Evolutionary conservation across 2,888 invertebrate species (phyloP), one percentile per base, ranked within the genome.

Genomic region (Agriopis marginaria): DNA sequence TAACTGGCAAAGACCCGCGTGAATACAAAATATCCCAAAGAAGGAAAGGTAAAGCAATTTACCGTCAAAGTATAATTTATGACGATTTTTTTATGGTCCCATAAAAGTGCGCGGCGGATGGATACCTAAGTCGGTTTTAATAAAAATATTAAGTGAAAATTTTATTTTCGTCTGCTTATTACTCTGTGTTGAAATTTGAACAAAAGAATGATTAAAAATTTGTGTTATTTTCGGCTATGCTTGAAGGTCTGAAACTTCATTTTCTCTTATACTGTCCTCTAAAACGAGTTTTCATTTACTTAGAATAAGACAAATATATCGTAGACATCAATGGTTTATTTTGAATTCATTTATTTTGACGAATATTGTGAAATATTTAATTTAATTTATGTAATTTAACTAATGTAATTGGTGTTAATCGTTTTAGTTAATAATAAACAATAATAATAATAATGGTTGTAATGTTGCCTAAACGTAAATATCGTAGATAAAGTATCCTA

Each of bases 61-160:
- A 76, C 74, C 78, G 79, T 81, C 79, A 78, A 80, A 81, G 79
- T 78, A 80, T 85, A 89, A 89, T 87, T 89, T 89, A 88, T 86
- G 77, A 74, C 82, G 68, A 85, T 85, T 87, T 75, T 75, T 89
- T 89, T 87, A 89, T 81, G 81, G 72, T 70, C 70, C 75, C 81
- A 81, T 86, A 87, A 86, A 88, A 85, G 66, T 63, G 40, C 70
- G 66, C 69, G 69, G 76, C 79, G 78, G 80, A 82, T 79, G 79
- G 82, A 82, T 84, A 53, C 62, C 62, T 62, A 77, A 83, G 76
- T 76, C 76, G 78, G 78, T 80, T 82, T 82, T 81, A 82, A 81
- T 78, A 77, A 76, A 77, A 82, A 83, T 80, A 82, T 81, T 79
- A 80, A 79, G 79, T 80, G 81, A 81, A 82, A 81, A 79, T 77